Base-by-base conservation (phyloP, 1,140 invertebrate genomes). In the Brachionus calyciflorus region DNA sequence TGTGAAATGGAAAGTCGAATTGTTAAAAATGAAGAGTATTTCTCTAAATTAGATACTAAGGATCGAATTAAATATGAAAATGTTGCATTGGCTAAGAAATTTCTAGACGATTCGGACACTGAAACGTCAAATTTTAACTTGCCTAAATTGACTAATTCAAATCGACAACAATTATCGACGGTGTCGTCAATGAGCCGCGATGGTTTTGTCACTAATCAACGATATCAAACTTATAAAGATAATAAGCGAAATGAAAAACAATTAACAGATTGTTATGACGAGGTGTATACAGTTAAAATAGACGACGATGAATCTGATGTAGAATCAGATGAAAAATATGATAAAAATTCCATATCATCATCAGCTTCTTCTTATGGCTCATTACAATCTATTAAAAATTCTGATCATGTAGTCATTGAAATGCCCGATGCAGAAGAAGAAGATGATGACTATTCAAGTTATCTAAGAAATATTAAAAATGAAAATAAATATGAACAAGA, bases 211-310 rank as follows among this genome's bases (percentile, higher is more conserved):
- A 73, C 69, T 33, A 73, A 73, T 5, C 46, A 51, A 3, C 44
- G 69, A n/a, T 73, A 51, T 12, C 69, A 73, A 55, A 73, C 69
- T n/a, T 73, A 51, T 28, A 73, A 51, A 51, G 46, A 73, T 24
- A 73, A 73, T 24, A 55, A 73, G 30, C 44, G 69, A 21, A 73
- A 55, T 33, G 51, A 73, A 37, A 40, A 44, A 17, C 69, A 73
- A 37, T 55, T 73, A 33, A 73, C 69, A 17, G 24, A 30, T 17
- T 73, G 69, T 46, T 73, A 73, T 55, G 69, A 73, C 46, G 69
- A 73, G 24, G 69, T 55, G 6, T 73, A 26, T 40, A 21, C 14
- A 30, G 69, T 55, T 49, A 55, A 49, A 40, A 55, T 21, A n/a
- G 24, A 51, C 53, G n/a, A 28, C 3, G 53, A 57, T 21, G 28